Percentiles rank a stretch among this genome's conserved stretches.
phyloP scores from a whole-genome alignment of 2,797 vertebrate genomes.

The Tarsius wallacei region DNA sequence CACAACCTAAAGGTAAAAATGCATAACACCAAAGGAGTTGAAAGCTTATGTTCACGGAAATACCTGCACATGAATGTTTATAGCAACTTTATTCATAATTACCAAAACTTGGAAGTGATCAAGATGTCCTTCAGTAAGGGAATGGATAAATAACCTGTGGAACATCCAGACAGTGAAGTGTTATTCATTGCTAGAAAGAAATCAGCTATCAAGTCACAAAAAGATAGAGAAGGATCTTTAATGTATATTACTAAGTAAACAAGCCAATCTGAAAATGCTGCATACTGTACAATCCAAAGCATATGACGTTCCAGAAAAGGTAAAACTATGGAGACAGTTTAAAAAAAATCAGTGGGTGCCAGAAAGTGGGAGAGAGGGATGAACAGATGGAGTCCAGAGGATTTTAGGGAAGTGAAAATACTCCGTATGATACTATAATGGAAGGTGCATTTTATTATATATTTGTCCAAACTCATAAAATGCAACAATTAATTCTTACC shows the following conservation, averaged over 20 bases:
- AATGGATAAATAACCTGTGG: background rate
- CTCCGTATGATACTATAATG: background rate
- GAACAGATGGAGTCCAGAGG: background rate
- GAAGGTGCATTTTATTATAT: background rate
- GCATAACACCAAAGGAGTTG: background rate
- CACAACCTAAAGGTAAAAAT: slow-evolving; percentile 31
- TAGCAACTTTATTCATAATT: background rate
- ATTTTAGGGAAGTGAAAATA: background rate
- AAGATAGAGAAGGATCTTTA: background rate
- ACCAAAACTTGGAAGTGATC: background rate
- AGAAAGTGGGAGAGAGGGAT: background rate
- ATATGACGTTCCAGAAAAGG: background rate
- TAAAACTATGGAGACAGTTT: background rate
- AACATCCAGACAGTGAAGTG: background rate
- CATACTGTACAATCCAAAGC: background rate
- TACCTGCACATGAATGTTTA: background rate
- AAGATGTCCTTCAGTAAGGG: background rate
- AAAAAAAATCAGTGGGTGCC: background rate
- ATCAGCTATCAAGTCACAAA: background rate
- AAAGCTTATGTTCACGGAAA: background rate
- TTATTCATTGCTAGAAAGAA: background rate
- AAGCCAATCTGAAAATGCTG: background rate
- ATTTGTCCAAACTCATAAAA: background rate
- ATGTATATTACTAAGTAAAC: background rate
- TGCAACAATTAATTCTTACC: background rate